Conservation (phyloP, 2,888 invertebrate genomes). For the Boloria selene region DNA sequence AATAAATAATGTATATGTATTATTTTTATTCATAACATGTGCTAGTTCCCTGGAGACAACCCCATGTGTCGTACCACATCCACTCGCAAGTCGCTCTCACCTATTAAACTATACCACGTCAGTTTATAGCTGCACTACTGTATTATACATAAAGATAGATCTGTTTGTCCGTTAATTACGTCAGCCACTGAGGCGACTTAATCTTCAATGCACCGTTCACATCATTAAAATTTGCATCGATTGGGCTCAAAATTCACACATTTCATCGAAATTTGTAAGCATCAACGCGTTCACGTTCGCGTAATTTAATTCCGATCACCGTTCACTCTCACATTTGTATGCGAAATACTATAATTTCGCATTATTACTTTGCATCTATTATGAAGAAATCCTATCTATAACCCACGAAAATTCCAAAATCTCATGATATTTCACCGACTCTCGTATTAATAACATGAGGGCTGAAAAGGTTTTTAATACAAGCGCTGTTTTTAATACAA, state of each 20-base stretch:
- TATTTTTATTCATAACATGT: constrained; percentile 32
- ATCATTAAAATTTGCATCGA: constrained; percentile 16
- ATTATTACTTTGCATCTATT: no score
- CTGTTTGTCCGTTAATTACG: constrained; percentile 17
- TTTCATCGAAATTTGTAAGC: background rate
- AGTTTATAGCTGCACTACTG: constrained; percentile 28
- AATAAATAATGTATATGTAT: no score
- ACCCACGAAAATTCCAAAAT: no score
- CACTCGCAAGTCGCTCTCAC: constrained; percentile 35
- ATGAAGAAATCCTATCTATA: no score
- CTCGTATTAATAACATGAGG: constrained; percentile 8
- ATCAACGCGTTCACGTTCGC: constrained; percentile 10
- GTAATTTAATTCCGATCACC: constrained; percentile 6
- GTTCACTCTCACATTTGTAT: constrained; percentile 6
- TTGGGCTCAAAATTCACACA: constrained; percentile 9
- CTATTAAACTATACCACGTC: constrained; percentile 36
- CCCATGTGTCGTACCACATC: constrained; percentile 25
- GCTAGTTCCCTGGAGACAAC: constrained; percentile 56
- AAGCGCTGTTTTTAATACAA: constrained; percentile 9
- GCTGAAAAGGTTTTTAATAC: constrained; percentile 11
- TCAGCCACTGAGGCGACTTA: constrained; percentile 10
- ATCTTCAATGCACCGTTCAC: constrained; percentile 8
- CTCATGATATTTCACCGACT: background rate
- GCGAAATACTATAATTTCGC: background rate
- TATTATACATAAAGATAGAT: background rate